Percentiles rank a stretch among this genome's conserved stretches.
phyloP scores from a whole-genome alignment of 2,888 invertebrate genomes.

The Troides aeacus region DNA sequence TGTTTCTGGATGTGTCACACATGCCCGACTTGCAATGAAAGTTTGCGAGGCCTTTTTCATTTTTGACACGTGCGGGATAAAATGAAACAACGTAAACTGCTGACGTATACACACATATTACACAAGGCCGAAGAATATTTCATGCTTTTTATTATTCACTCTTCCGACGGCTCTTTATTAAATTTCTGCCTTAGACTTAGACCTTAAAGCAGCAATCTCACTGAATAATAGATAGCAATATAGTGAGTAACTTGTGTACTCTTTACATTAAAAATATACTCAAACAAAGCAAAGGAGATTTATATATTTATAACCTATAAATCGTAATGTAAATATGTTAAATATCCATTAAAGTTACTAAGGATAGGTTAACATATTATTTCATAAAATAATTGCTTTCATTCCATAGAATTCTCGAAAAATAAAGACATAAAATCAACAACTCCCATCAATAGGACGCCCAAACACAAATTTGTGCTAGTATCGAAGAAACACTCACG shows the following conservation, averaged over 20 bases:
- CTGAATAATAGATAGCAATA: not conserved
- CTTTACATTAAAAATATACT: not conserved
- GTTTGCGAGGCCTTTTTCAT: conserved; percentile 68
- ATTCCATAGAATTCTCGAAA: not conserved
- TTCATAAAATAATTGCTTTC: no score
- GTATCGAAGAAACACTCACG: not conserved
- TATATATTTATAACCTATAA: not conserved
- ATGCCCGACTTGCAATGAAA: conserved; percentile 46
- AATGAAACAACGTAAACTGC: conserved; percentile 59
- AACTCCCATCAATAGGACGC: not conserved
- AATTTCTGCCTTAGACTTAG: conserved; percentile 3
- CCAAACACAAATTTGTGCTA: not conserved
- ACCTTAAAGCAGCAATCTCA: not conserved
- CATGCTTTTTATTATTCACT: conserved; percentile 14
- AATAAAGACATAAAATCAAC: not conserved
- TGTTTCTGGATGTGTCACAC: conserved; percentile 74
- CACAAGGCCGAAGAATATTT: conserved; percentile 37
- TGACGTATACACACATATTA: conserved; percentile 50
- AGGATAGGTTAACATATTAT: no score
- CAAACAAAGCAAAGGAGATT: not conserved
- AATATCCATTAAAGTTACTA: no score
- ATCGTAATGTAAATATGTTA: no score
- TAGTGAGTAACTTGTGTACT: not conserved
- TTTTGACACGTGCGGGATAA: conserved; percentile 66
- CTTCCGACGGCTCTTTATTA: conserved; percentile 15